Percentiles rank a stretch among this genome's conserved stretches.
phyloP scores from a whole-genome alignment of 1,140 invertebrate species.

The Drosophila grimshawi region DNA sequence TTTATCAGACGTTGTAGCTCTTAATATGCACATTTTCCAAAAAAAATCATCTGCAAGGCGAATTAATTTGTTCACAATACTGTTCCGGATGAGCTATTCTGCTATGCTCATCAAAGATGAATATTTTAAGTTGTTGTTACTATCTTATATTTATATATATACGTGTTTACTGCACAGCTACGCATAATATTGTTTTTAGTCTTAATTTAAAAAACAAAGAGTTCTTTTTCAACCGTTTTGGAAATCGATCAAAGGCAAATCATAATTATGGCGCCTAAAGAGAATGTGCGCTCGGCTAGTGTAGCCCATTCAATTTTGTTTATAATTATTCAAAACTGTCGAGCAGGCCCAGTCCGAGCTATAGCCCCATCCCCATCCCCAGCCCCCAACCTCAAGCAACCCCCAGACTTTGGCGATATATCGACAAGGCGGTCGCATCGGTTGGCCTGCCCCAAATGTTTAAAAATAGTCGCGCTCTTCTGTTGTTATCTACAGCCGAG shows the following conservation, averaged over 20 bases:
- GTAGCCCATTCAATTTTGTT: conserved; percentile 67
- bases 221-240: conserved; percentile 10
- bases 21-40: conserved; percentile 78
- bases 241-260: conserved; percentile 37
- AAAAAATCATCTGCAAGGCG: conserved; percentile 48
- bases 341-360: conserved; percentile 19
- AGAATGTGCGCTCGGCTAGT: conserved; percentile 47
- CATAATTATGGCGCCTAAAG: conserved; percentile 65
- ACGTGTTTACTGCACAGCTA: conserved; percentile 7
- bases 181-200: conserved; percentile 7
- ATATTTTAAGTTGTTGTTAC: not conserved
- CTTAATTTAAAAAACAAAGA: conserved; percentile 21
- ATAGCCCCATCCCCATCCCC: not conserved
- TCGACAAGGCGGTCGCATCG: conserved; percentile 67
- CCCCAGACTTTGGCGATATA: conserved; percentile 36
- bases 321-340: conserved; percentile 76
- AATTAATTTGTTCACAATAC: conserved; percentile 34
- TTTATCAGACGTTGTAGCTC: conserved; percentile 48
- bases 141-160: not conserved
- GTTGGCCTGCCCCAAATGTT: conserved; percentile 77
- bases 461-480: conserved; percentile 70
- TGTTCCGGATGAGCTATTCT: not conserved
- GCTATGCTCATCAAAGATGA: not conserved
- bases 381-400: conserved; percentile 1
- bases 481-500: conserved; percentile 64